A percentile compares a stretch with the other conserved stretches of the same genome.
These are phyloP conservation scores for Bactericera cockerelli DNA, from an alignment of 1,140 invertebrate genomes.

Conservation along the genomic window DNA sequence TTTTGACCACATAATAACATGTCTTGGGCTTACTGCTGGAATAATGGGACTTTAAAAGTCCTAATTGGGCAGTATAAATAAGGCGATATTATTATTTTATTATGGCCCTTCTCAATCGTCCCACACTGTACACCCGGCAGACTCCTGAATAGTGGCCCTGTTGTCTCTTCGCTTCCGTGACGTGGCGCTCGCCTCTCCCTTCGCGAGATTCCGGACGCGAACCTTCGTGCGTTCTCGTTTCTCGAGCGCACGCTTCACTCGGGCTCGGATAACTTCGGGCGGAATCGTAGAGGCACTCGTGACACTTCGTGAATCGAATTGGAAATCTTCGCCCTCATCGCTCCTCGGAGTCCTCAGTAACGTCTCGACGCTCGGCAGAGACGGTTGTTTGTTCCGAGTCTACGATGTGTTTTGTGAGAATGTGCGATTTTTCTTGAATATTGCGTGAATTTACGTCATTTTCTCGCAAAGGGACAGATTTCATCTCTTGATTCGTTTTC, in stretches of 20 bases:
- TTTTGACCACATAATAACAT: no score
- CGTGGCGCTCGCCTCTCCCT: conserved; percentile 84
- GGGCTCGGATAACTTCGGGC: conserved; percentile 67
- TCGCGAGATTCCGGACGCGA: conserved; percentile 56
- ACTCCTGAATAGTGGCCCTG: conserved; percentile 61
- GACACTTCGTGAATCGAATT: conserved; percentile 30
- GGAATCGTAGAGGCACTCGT: conserved; percentile 67
- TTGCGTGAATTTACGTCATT: not conserved
- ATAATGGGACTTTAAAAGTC: no score
- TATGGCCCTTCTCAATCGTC: not conserved
- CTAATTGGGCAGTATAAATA: no score
- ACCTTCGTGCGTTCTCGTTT: conserved; percentile 42
- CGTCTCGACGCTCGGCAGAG: no score
- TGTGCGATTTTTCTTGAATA: no score
- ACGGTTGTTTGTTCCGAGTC: not conserved
- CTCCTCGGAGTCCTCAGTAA: no score
- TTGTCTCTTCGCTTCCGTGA: conserved; percentile 73
- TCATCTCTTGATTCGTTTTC: not conserved
- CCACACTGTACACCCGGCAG: not conserved
- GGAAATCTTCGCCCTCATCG: no score
- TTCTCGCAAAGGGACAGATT: no score
- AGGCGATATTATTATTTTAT: no score
- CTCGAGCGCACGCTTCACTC: conserved; percentile 52
- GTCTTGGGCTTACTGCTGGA: no score
- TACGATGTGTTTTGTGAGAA: no score